phyloP scores from a whole-genome alignment of 2,797 vertebrate genomes.

The Synaphobranchus kaupii region DNA sequence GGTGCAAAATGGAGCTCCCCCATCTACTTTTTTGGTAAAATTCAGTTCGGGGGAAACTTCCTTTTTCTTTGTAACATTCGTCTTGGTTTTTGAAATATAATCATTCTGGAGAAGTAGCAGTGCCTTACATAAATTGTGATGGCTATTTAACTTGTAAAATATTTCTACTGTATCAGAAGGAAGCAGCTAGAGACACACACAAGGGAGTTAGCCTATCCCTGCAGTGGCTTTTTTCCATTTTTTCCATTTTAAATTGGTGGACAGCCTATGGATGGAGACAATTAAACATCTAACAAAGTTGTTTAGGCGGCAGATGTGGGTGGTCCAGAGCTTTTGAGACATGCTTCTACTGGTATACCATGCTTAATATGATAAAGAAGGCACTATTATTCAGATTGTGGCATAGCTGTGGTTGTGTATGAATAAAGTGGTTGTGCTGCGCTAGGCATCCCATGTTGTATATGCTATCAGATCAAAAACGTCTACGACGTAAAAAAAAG shows the following conservation, averaged over 20 bases:
- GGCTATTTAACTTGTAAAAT: background rate
- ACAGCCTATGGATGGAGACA: constrained; percentile 74
- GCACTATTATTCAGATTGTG: background rate
- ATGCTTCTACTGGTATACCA: constrained; percentile 64
- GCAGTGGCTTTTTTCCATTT: constrained; percentile 27
- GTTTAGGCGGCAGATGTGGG: constrained; percentile 67
- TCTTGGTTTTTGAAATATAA: background rate
- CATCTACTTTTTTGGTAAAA: background rate
- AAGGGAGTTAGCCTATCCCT: background rate
- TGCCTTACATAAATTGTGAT: background rate
- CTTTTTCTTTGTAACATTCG: background rate
- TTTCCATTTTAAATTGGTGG: constrained; percentile 61
- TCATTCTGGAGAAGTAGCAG: background rate
- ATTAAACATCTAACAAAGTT: constrained; percentile 70
- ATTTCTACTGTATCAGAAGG: background rate
- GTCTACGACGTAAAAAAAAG: too few relatives aligned
- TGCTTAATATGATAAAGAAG: constrained; percentile 40
- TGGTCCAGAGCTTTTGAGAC: constrained; percentile 66
- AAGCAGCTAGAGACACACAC: background rate
- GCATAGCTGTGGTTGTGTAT: background rate
- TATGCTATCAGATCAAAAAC: too few relatives aligned
- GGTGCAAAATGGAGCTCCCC: background rate
- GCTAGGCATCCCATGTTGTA: constrained; percentile 25
- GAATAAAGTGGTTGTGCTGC: constrained; percentile 30
- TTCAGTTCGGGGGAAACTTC: background rate